Evolutionary conservation across 1,140 invertebrate genomes (phyloP).

Genomic region (Danaus melanippus): DNA sequence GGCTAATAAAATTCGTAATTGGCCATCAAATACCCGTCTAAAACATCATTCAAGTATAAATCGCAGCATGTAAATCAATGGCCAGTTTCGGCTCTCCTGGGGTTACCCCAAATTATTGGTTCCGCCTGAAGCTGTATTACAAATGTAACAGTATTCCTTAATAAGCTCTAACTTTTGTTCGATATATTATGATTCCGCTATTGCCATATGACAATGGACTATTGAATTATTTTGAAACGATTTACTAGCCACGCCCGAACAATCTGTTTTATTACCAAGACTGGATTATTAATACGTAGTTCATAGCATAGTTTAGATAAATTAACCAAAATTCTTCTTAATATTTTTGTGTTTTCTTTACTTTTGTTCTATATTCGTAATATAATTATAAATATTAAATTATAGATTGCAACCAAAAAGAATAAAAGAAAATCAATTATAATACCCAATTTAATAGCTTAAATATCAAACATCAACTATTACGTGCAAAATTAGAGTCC

Average conservation of each 20-base stretch:
- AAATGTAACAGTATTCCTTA: slow-evolving; percentile 57
- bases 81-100: slow-evolving; percentile 45
- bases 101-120: slow-evolving; percentile 60
- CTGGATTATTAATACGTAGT: no score
- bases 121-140: slow-evolving; percentile 51
- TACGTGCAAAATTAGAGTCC: slow-evolving; percentile 15
- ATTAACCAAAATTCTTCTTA: no score
- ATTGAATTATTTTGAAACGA: no score
- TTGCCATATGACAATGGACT: slow-evolving; percentile 32
- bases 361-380: no score
- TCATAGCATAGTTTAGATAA: no score
- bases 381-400: no score
- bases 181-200: slow-evolving; percentile 37
- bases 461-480: slow-evolving; percentile 18
- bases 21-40: slow-evolving; percentile 38
- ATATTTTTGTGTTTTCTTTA: no score
- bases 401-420: no score
- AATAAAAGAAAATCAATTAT: no score
- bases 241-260: no score
- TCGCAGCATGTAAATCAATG: slow-evolving; percentile 53
- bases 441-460: no score
- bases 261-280: no score
- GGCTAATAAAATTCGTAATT: slow-evolving; percentile 20
- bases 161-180: slow-evolving; percentile 55
- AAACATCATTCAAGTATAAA: slow-evolving; percentile 43